Base-by-base conservation (phyloP, 2,113 vertebrate genomes). In the Centropristis striata region DNA sequence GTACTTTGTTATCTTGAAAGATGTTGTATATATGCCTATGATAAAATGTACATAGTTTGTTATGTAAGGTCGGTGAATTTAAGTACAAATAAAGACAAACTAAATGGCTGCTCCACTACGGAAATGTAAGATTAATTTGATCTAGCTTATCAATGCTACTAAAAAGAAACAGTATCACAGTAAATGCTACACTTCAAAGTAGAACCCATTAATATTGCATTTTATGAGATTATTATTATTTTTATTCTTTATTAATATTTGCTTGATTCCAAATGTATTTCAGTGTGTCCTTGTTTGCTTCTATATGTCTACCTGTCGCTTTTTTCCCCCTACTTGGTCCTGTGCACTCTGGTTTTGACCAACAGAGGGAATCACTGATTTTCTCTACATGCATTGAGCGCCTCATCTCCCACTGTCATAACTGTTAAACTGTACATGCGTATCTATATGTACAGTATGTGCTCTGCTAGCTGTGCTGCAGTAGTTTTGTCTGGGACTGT, bases 181-280 rank as follows among this genome's bases (percentile, higher is more conserved):
- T 46, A 46, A 70, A 59, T 72, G 53, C 69, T 72, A 50, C 11
- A 32, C 1, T 58, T 67, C 32, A 42, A 65, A 23, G 21, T 53
- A 27, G 32, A 72, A 74, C 60, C 20, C 15, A 80, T 77, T 46
- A 42, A 50, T 8, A 51, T 18, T 58, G 42, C 32, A 41, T 18
- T 69, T 36, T 60, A 18, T 6, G 23, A 58, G 47, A 49, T 49
- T n/a, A n/a, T n/a, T n/a, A n/a, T n/a, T n/a, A n/a, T 16, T 20
- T 41, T 63, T 63, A 32, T 32, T 32, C 32, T 28, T 0, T 67
- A 54, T 47, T 41, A 37, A 69, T 41, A 57, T 64, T 64, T 51
- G 12, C 42, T 54, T 23, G 49, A 27, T 23, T 7, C 27, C 41
- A 44, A 55, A 57, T 39, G 0, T 51, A 71, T 41, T 49, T 39